Base-by-base conservation (phyloP, 1,140 invertebrate species). In the Halesus radiatus region DNA sequence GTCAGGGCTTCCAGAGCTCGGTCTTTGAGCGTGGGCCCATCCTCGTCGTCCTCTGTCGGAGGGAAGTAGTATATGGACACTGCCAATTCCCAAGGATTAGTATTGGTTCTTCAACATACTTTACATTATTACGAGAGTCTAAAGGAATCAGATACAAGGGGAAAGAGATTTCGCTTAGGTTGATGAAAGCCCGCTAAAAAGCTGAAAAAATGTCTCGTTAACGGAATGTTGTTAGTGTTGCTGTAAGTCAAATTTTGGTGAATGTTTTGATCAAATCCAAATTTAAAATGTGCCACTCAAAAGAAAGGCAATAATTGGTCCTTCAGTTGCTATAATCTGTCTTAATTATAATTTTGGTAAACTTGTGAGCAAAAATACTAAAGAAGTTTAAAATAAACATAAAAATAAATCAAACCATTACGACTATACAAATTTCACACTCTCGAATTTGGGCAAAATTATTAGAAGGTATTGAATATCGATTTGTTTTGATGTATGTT, bases 1-100 rank as follows among this genome's bases (percentile, higher is more conserved):
- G 96, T 90, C 79, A 94, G 91, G 84, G 90, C 89, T 82, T 94
- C 94, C 82, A 96, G 88, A 56, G 95, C 89, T 86, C 93, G 96
- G 87, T 98, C 96, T 88, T 97, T 97, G 80, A 96, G 91, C 58
- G 95, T 97, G 18, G 95, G 95, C 83, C 95, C 95, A 87, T 96
- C 96, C 86, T 97, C 96, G 88, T 96, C 95, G 87, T 97, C 96
- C 88, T 93, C 92, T 85, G 92, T 92, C 95, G 94, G 94, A 92
- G 95, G 93, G 93, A 96, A 97, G 94, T 96, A 96, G 95, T 96
- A 96, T 90, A 95, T 94, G 92, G 95, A 95, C 91, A 96, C 95
- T 96, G 93, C 87, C 86, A 87, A 85, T 79, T 83, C 80, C 82
- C 79, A 76, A 56, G 66, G 29, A 83, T 83, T 81, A 83, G 79